Conservation (phyloP, 2,888 invertebrate genomes). For the Hybos culiciformis region DNA sequence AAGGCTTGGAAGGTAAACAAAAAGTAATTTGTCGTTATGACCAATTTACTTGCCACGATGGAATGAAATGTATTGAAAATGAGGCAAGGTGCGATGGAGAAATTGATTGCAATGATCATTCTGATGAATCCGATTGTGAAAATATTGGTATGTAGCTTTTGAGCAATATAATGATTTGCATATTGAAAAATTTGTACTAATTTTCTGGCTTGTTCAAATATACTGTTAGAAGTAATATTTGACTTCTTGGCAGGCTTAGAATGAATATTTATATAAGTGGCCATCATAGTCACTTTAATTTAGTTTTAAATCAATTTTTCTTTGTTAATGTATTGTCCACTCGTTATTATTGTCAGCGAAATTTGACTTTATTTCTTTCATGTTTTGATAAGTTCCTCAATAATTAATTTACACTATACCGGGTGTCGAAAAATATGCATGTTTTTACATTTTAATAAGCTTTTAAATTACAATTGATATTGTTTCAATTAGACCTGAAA, state of each 20-base stretch:
- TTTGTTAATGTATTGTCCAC: too few relatives aligned
- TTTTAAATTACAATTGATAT: too few relatives aligned
- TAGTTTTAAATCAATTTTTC: too few relatives aligned
- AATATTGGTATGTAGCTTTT: slow-evolving; percentile 28
- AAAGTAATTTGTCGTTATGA: slow-evolving; percentile 31
- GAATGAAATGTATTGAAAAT: slow-evolving; percentile 37
- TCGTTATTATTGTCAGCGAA: too few relatives aligned
- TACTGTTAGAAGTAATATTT: background rate
- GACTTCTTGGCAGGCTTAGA: too few relatives aligned
- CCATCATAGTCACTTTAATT: too few relatives aligned
- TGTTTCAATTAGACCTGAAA: too few relatives aligned
- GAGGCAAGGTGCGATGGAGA: slow-evolving; percentile 38
- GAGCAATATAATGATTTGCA: background rate
- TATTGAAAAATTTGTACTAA: background rate
- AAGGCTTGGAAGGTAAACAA: slow-evolving; percentile 24
- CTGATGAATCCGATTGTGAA: slow-evolving; percentile 44
- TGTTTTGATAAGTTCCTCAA: background rate
- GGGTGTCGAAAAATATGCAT: background rate
- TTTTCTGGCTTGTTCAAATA: background rate
- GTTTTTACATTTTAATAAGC: too few relatives aligned
- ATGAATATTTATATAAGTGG: too few relatives aligned
- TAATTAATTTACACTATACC: background rate
- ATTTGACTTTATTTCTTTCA: too few relatives aligned
- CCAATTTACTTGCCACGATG: slow-evolving; percentile 41
- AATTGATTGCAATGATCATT: slow-evolving; percentile 42